Conservation (phyloP, 2,797 vertebrate species). For the Propithecus deckenii region DNA sequence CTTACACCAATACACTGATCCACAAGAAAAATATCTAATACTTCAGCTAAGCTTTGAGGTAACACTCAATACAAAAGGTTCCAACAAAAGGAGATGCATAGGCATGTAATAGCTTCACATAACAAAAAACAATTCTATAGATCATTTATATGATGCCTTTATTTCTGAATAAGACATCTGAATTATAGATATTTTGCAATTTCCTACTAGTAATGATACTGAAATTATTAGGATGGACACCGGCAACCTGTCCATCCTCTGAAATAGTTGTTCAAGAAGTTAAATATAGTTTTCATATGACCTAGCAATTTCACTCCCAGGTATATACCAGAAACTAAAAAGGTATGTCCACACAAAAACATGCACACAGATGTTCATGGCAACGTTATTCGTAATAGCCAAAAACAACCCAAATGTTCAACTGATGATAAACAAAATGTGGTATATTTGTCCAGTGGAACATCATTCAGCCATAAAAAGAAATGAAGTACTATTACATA, state of each 20-base stretch:
- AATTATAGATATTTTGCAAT: constrained; percentile 11
- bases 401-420: constrained; percentile 4
- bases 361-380: not conserved
- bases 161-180: constrained; percentile 36
- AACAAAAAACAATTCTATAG: constrained; percentile 42
- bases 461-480: not conserved
- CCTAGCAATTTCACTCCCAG: not conserved
- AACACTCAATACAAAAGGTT: not conserved
- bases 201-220: not conserved
- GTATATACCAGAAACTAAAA: not conserved
- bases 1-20: not conserved
- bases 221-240: not conserved
- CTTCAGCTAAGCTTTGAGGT: constrained; percentile 9
- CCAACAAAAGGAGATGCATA: not conserved
- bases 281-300: not conserved
- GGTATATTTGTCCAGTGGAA: not conserved
- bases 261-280: not conserved
- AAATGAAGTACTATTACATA: not conserved
- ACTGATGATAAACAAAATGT: not conserved
- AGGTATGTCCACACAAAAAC: not conserved
- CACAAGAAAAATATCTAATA: not conserved
- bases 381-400: not conserved
- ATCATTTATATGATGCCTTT: constrained; percentile 15
- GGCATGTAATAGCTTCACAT: not conserved
- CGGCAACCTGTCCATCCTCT: not conserved